Conservation (phyloP, 2,888 invertebrate species). For the Drosophila mercatorum region DNA sequence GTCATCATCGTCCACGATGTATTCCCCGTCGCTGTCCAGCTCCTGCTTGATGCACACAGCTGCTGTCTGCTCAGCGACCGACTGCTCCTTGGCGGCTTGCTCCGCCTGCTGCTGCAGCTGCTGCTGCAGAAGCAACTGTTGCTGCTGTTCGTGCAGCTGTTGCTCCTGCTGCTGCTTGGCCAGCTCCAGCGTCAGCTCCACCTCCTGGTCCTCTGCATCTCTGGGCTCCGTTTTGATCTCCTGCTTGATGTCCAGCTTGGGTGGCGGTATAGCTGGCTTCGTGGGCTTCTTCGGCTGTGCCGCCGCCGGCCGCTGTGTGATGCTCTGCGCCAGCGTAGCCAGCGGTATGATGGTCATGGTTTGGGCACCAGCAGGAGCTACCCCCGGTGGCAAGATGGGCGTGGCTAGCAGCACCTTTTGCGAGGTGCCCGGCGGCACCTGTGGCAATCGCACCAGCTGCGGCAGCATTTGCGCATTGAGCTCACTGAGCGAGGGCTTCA, state of each 20-base stretch:
- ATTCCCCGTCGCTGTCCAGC: conserved; percentile 49
- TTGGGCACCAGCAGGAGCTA: conserved; percentile 55
- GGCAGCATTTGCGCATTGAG: conserved; percentile 48
- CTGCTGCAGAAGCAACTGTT: conserved; percentile 7
- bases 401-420: conserved; percentile 81
- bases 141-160: conserved; percentile 10
- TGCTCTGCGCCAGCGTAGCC: conserved; percentile 70
- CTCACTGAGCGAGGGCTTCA: conserved; percentile 61
- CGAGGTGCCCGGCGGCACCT: conserved; percentile 60
- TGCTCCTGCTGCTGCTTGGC: conserved; percentile 5
- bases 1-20: conserved; percentile 50
- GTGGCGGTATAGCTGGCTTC: conserved; percentile 64
- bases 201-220: conserved; percentile 50
- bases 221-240: conserved; percentile 78
- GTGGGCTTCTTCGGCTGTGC: conserved; percentile 16
- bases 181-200: conserved; percentile 2
- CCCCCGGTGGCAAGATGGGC: conserved; percentile 68
- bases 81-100: background rate
- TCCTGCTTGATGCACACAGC: conserved; percentile 50
- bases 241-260: conserved; percentile 77
- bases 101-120: conserved; percentile 17
- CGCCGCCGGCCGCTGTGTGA: conserved; percentile 53
- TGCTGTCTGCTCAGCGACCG: conserved; percentile 5
- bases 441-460: conserved; percentile 56
- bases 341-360: conserved; percentile 82